phyloP scores from a whole-genome alignment of 2,888 invertebrate genomes.

The Drosophila prolongata region DNA sequence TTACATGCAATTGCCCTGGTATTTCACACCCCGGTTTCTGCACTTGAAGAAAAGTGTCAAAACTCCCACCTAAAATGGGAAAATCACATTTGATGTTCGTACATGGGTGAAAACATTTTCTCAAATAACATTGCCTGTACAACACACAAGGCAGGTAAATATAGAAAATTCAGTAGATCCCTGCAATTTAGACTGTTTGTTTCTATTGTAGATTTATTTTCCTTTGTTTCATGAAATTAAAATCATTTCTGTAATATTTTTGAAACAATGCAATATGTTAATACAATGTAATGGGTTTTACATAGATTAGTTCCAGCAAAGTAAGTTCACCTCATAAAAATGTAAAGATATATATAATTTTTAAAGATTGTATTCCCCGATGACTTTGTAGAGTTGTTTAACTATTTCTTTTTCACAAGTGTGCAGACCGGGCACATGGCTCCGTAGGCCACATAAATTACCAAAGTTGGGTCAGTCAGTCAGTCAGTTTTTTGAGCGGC shows the following conservation, averaged over 20 bases:
- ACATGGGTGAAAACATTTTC: not conserved
- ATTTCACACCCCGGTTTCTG: conserved; percentile 59
- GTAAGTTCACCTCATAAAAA: no score
- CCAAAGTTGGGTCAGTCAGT: conserved; percentile 72
- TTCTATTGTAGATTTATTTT: not conserved
- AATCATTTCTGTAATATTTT: not conserved
- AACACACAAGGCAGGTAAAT: not conserved
- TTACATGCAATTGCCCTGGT: conserved; percentile 74
- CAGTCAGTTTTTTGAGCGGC: conserved; percentile 57
- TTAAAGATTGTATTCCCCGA: no score
- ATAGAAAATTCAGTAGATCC: not conserved
- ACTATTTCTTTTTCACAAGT: not conserved
- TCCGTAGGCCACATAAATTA: conserved; percentile 67
- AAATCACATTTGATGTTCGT: conserved; percentile 10
- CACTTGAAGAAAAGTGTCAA: conserved; percentile 24
- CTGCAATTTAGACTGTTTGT: not conserved
- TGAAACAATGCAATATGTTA: not conserved
- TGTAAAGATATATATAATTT: no score
- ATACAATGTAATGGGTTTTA: not conserved
- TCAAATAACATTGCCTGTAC: not conserved
- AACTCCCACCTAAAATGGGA: conserved; percentile 17
- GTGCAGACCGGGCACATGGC: conserved; percentile 11
- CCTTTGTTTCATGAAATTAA: not conserved
- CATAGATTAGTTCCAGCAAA: no score
- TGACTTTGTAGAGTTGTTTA: not conserved